Conservation (phyloP, 2,797 vertebrate species). For the Peromyscus nudipes region DNA sequence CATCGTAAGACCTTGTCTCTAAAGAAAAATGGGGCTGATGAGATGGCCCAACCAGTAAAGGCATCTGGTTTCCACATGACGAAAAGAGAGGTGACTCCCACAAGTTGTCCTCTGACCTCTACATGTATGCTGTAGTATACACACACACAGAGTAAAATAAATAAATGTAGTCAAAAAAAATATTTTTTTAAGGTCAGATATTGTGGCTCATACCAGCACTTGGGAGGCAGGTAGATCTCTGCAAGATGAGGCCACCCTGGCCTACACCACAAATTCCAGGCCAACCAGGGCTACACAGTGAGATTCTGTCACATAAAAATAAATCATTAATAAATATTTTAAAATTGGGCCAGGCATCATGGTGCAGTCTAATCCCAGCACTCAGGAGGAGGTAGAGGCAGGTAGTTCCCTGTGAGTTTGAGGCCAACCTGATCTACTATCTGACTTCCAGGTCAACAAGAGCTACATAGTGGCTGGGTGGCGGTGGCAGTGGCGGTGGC, state of each 20-base stretch:
- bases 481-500: not conserved
- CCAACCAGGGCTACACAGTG: not conserved
- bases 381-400: not conserved
- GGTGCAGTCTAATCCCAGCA: not conserved
- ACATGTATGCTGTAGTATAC: too few species aligned
- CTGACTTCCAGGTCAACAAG: not conserved
- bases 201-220: not conserved
- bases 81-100: too few species aligned
- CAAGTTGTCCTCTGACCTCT: not conserved
- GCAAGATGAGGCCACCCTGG: not conserved
- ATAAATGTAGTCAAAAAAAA: not conserved
- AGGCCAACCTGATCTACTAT: not conserved
- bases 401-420: not conserved
- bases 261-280: not conserved
- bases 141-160: not conserved
- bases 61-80: not conserved
- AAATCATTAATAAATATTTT: not conserved
- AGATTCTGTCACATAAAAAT: not conserved
- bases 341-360: not conserved
- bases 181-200: not conserved
- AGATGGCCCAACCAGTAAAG: not conserved
- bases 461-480: not conserved
- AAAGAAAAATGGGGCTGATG: not conserved
- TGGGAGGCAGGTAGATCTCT: not conserved
- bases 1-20: not conserved